These are phyloP conservation scores for Mirza zaza DNA, from an alignment of 2,113 vertebrate genomes.

Conservation along the genomic window DNA sequence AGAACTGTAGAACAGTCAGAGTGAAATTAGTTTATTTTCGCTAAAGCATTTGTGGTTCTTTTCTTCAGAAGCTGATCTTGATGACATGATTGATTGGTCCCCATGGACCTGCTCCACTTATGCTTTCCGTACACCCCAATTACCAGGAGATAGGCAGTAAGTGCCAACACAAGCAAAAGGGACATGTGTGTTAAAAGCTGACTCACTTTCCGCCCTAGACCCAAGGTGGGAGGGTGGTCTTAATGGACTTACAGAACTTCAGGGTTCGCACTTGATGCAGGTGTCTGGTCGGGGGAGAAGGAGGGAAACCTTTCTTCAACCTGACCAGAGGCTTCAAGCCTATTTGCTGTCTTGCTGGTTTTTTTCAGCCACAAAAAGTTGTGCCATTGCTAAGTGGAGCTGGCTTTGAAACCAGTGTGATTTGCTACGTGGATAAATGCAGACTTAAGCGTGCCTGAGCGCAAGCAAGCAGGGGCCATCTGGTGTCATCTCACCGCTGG, in stretches of 20 bases:
- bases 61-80: background rate
- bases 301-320: background rate
- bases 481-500: background rate
- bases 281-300: background rate
- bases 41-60: background rate
- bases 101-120: background rate
- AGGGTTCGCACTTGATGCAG: background rate
- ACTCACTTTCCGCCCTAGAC: background rate
- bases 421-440: background rate
- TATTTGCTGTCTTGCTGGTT: background rate
- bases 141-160: background rate
- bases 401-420: background rate
- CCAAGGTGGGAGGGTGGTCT: background rate
- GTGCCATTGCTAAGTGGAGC: fast-evolving
- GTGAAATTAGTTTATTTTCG: constrained; percentile 52
- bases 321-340: background rate
- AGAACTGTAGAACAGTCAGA: constrained; percentile 27
- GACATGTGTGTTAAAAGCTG: background rate
- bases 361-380: background rate
- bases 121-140: background rate
- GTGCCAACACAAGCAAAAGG: background rate
- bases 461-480: background rate
- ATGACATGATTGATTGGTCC: constrained; percentile 7
- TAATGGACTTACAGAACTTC: background rate
- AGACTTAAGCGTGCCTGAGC: background rate